Percentiles rank a stretch among this genome's conserved stretches.
Conservation (phyloP, 2,797 vertebrate genomes). For the Eupleurogrammus muticus region DNA sequence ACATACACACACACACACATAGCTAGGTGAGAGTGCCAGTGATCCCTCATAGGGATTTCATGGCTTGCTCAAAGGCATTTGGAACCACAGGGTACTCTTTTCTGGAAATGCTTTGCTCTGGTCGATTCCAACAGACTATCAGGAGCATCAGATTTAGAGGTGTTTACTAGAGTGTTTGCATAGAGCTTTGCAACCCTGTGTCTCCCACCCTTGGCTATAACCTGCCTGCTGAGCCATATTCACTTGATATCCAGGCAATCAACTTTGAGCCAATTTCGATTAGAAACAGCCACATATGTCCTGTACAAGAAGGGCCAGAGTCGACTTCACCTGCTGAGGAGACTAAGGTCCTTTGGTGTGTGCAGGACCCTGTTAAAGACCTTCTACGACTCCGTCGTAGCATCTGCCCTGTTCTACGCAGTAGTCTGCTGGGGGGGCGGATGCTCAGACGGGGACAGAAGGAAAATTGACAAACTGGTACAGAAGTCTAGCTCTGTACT, state of each 20-base stretch:
- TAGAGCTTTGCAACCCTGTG: neutral
- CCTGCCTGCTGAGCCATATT: conserved; percentile 4
- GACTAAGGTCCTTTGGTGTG: too few relatives aligned
- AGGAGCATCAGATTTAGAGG: neutral
- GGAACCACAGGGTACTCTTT: too few relatives aligned
- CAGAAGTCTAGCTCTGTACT: too few relatives aligned
- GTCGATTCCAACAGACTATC: neutral
- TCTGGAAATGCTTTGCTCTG: neutral
- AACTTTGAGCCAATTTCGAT: conserved; percentile 23
- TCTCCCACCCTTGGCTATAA: neutral
- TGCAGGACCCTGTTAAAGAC: too few relatives aligned
- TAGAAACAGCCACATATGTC: neutral
- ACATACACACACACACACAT: too few relatives aligned
- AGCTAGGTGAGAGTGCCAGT: conserved; percentile 12
- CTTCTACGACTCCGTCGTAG: too few relatives aligned
- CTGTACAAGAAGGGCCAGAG: too few relatives aligned
- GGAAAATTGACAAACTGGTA: too few relatives aligned
- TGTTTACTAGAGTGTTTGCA: conserved; percentile 14
- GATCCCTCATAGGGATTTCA: conserved; percentile 12
- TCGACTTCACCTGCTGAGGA: too few relatives aligned
- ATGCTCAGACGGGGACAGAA: too few relatives aligned
- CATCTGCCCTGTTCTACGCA: too few relatives aligned
- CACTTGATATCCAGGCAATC: neutral
- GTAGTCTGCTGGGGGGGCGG: too few relatives aligned
- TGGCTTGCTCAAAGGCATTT: conserved; percentile 8